phyloP scores from a whole-genome alignment of 2,888 invertebrate species.

The Caradrina clavipalpis region DNA sequence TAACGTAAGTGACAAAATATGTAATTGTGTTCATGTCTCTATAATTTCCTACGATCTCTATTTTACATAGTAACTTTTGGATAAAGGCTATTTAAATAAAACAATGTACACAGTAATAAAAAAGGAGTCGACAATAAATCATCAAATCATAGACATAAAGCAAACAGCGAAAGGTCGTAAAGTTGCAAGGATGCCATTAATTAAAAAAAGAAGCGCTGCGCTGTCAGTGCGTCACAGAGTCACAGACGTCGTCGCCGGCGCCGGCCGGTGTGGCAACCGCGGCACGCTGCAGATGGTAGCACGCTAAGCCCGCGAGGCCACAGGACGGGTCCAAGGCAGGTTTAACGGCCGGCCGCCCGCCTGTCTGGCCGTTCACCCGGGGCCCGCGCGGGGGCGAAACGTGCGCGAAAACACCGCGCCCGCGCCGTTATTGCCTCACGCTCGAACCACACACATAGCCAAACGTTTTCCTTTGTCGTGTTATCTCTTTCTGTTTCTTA shows the following conservation, averaged over 20 bases:
- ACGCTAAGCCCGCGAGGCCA: slow-evolving; percentile 79
- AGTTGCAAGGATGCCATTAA: slow-evolving; percentile 32
- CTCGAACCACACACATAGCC: slow-evolving; percentile 62
- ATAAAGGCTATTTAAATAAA: slow-evolving; percentile 6
- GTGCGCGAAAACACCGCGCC: slow-evolving; percentile 88
- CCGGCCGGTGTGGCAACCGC: slow-evolving; percentile 60
- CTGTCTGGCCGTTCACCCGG: slow-evolving; percentile 91
- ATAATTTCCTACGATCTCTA: slow-evolving; percentile 8
- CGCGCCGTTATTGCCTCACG: slow-evolving; percentile 81
- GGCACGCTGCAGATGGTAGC: slow-evolving; percentile 66
- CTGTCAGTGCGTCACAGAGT: slow-evolving; percentile 31
- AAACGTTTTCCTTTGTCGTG: slow-evolving; percentile 67
- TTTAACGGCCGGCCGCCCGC: slow-evolving; percentile 89
- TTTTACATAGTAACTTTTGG: neutral
- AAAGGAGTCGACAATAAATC: slow-evolving; percentile 13
- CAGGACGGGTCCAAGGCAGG: slow-evolving; percentile 84
- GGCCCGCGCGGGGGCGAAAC: slow-evolving; percentile 87
- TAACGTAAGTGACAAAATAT: slow-evolving; percentile 30
- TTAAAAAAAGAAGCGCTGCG: slow-evolving; percentile 38
- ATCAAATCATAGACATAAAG: slow-evolving; percentile 13
- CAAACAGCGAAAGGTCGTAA: slow-evolving; percentile 17
- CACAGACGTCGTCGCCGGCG: slow-evolving; percentile 59
- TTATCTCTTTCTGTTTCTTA: slow-evolving; percentile 65
- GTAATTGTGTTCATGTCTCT: slow-evolving; percentile 8
- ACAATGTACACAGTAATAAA: neutral